Base-by-base conservation (phyloP, 2,797 vertebrate species). In the Chaenodraco wilsoni region DNA sequence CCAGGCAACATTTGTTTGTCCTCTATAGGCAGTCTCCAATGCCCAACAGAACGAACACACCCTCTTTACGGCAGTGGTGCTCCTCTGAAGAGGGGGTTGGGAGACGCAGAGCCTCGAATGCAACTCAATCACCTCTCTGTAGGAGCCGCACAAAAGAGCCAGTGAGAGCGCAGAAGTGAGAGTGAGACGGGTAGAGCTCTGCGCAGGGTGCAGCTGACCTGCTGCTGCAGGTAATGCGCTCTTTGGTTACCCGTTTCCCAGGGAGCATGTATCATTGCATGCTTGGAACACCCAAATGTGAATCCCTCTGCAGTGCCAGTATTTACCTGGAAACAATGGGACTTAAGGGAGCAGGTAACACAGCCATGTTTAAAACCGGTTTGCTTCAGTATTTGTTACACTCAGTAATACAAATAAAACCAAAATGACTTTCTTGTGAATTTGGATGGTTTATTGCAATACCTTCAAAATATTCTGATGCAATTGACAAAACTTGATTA, bases 1-100 rank as follows among this genome's bases (percentile, higher is more conserved):
- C 89, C 88, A 91, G 83, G 82, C 91, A 93, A 86, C 86, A 84
- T 90, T 94, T 93, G 93, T 94, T 94, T 94, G 91, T 92, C 88
- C 87, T 89, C 78, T 45, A 17, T 21, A n/a, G 17, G 81, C 83
- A 81, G 83, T 87, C 85, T 73, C 77, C 89, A 86, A 85, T 74
- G 33, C 78, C 79, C 81, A 41, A 64, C 76, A 74, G 74, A 73
- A 40, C 19, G 67, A 83, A 81, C 88, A 83, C 86, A 76, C 87
- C 88, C 84, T 71, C 21, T 37, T 37, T 5, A 64, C 72, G 69
- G 66, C 78, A 70, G 41, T 74, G 19, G 68, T 27, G 68, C 74
- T 84, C 79, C 80, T 78, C 69, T 74, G 76, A 72, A 73, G 73
- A 79, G 83, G 78, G 87, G 86, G 89, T 72, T 82, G 93, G 93